Conservation (phyloP, 2,888 invertebrate genomes). For the Hydrotaea diabolus region DNA sequence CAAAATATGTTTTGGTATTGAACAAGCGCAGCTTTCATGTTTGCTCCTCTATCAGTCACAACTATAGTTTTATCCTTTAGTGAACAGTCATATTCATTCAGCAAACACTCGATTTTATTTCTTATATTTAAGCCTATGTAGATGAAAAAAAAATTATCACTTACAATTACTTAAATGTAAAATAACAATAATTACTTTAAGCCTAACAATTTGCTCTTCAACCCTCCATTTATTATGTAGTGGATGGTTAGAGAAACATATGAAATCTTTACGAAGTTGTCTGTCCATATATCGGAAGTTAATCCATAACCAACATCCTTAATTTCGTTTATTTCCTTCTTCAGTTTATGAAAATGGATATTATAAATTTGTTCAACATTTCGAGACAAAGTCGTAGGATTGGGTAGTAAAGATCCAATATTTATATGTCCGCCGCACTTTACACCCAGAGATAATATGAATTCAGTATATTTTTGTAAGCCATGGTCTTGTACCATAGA, state of each 20-base stretch:
- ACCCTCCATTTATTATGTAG: constrained; percentile 55
- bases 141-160: constrained; percentile 20
- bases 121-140: constrained; percentile 59
- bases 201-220: constrained; percentile 32
- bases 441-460: constrained; percentile 60
- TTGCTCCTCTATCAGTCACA: constrained; percentile 52
- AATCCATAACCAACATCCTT: constrained; percentile 62
- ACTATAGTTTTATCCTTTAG: constrained; percentile 45
- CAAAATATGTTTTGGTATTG: constrained; percentile 48
- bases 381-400: constrained; percentile 61
- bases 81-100: constrained; percentile 56
- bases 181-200: constrained; percentile 32
- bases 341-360: constrained; percentile 54
- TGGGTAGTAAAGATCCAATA: constrained; percentile 61
- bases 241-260: constrained; percentile 62
- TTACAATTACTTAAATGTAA: constrained; percentile 32
- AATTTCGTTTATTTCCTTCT: constrained; percentile 51
- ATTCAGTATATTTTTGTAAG: constrained; percentile 55
- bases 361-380: constrained; percentile 55
- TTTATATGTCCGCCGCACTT: constrained; percentile 62
- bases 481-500: constrained; percentile 58
- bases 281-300: constrained; percentile 64
- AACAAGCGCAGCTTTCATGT: constrained; percentile 46
- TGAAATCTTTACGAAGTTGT: constrained; percentile 57
- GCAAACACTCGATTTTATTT: constrained; percentile 52